phyloP scores from a whole-genome alignment of 2,888 invertebrate genomes.

The Rhopalosiphum nymphaeae region DNA sequence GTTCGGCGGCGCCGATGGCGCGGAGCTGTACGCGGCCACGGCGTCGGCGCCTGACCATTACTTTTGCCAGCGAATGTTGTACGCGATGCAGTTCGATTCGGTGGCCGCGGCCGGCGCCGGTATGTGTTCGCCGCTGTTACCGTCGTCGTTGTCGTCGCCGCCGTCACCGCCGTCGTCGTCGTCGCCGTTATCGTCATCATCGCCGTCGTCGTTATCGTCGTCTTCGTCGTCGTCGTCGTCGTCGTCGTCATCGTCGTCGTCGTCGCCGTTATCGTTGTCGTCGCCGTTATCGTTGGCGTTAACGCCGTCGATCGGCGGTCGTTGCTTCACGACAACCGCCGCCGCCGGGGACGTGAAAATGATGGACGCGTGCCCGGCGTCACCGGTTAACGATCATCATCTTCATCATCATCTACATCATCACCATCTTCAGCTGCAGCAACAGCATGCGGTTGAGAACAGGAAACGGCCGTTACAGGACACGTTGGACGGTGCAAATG shows the following conservation, averaged over 20 bases:
- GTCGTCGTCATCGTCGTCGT: not conserved
- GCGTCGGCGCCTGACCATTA: slow-evolving; percentile 67
- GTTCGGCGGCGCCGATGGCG: slow-evolving; percentile 63
- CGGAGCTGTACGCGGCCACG: slow-evolving; percentile 65
- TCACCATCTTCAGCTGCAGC: slow-evolving; percentile 31
- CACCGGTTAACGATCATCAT: slow-evolving; percentile 40
- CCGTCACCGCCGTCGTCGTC: slow-evolving; percentile 21
- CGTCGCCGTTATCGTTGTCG: not conserved
- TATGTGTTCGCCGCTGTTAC: slow-evolving; percentile 64
- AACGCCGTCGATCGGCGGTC: slow-evolving; percentile 45
- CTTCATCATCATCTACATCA: slow-evolving; percentile 1
- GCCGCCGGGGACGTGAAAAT: slow-evolving; percentile 61
- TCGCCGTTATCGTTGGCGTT: slow-evolving; percentile 25
- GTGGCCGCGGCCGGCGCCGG: slow-evolving; percentile 65
- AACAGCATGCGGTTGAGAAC: slow-evolving; percentile 48
- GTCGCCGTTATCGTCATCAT: not conserved
- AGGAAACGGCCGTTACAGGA: slow-evolving; percentile 60
- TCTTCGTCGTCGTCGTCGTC: not conserved
- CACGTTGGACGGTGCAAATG: slow-evolving; percentile 46
- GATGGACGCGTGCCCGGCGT: slow-evolving; percentile 64
- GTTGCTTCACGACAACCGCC: slow-evolving; percentile 31
- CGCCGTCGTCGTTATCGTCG: not conserved
- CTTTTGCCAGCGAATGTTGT: slow-evolving; percentile 67
- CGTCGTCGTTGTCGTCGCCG: slow-evolving; percentile 56
- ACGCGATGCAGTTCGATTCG: slow-evolving; percentile 67